phyloP scores from a whole-genome alignment of 2,797 vertebrate species.

The Gastrophryne carolinensis region DNA sequence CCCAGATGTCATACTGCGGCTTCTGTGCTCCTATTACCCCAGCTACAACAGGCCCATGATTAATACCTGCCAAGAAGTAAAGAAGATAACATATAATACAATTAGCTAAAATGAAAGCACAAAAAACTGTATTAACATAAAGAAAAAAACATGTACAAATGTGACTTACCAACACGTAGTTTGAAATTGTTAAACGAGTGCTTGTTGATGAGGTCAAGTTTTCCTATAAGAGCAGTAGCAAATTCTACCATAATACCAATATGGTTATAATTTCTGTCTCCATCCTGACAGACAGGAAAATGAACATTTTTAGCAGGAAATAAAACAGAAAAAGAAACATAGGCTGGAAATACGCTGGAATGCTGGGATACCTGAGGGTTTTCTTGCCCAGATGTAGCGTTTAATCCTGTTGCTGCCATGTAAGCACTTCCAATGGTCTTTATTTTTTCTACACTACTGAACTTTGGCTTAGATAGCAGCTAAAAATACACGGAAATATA shows the following conservation, averaged over 20 bases:
- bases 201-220: constrained; percentile 81
- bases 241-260: constrained; percentile 88
- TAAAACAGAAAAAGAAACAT: neutral
- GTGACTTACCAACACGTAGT: constrained; percentile 80
- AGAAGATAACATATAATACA: neutral
- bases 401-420: constrained; percentile 86
- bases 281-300: constrained; percentile 63
- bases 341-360: neutral
- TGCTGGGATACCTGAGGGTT: constrained; percentile 73
- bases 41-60: constrained; percentile 85
- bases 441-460: constrained; percentile 85
- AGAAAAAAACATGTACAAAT: no score
- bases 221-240: constrained; percentile 77
- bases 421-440: constrained; percentile 91
- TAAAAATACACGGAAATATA: constrained; percentile 52
- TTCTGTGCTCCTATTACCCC: constrained; percentile 88
- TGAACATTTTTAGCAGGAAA: no score
- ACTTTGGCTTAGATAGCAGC: constrained; percentile 85
- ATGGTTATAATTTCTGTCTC: constrained; percentile 71
- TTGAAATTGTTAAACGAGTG: constrained; percentile 90
- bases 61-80: constrained; percentile 69
- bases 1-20: constrained; percentile 91
- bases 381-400: constrained; percentile 62
- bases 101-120: neutral
- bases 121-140: neutral